These are phyloP conservation scores for Brachirus orientalis DNA, from an alignment of 2,113 vertebrate species.

Conservation along the genomic window DNA sequence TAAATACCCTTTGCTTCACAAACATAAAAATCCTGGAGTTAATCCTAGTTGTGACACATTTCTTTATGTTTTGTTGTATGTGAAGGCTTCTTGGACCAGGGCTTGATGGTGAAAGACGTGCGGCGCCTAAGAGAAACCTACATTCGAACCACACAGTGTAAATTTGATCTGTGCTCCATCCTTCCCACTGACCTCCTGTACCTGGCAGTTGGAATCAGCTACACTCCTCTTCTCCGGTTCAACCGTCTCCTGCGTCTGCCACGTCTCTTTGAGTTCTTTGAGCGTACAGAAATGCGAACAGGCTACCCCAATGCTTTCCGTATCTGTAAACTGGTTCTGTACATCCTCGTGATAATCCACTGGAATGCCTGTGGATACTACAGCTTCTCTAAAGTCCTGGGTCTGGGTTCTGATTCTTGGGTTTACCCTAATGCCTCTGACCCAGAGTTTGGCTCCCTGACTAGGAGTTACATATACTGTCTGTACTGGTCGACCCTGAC, in stretches of 20 bases:
- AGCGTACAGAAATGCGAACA: conserved; percentile 93
- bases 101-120: conserved; percentile 89
- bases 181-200: conserved; percentile 92
- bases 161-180: conserved; percentile 89
- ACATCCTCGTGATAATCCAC: conserved; percentile 96
- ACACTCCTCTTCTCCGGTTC: conserved; percentile 91
- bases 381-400: conserved; percentile 93
- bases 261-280: conserved; percentile 95
- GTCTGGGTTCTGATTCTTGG: conserved; percentile 93
- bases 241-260: conserved; percentile 91
- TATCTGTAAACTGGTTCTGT: conserved; percentile 92
- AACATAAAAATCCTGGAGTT: too few relatives aligned
- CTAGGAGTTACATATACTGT: conserved; percentile 90
- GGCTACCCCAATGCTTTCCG: conserved; percentile 92
- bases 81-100: conserved; percentile 94
- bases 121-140: conserved; percentile 87
- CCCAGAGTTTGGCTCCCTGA: conserved; percentile 86
- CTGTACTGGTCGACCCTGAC: conserved; percentile 98
- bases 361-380: conserved; percentile 98
- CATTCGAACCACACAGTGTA: conserved; percentile 87
- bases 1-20: too few relatives aligned
- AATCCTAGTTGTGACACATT: neutral
- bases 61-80: neutral
- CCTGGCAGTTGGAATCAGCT: conserved; percentile 82
- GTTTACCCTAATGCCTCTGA: conserved; percentile 95